Percentiles rank a stretch among this genome's conserved stretches.
phyloP scores from a whole-genome alignment of 2,797 vertebrate genomes.

The Hozukius guyotensis region DNA sequence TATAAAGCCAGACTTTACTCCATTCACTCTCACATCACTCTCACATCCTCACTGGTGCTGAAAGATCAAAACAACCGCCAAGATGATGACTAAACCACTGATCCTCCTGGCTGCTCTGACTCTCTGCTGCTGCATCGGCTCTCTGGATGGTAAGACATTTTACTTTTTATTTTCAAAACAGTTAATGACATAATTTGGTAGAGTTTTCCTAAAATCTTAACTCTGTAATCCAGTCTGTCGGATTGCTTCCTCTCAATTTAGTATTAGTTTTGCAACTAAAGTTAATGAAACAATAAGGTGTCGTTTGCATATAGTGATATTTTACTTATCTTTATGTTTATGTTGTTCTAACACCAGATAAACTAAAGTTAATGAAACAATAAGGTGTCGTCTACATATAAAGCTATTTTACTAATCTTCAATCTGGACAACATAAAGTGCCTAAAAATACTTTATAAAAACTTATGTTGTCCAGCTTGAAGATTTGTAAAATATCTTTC shows the following conservation, averaged over 20 bases:
- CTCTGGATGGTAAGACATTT: conserved; percentile 44
- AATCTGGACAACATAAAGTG: too few relatives aligned
- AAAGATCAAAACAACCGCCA: conserved; percentile 12
- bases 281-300: neutral
- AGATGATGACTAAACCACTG: conserved; percentile 40
- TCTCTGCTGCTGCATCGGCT: conserved; percentile 50
- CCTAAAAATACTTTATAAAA: too few relatives aligned
- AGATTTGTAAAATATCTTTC: too few relatives aligned
- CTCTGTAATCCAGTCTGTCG: neutral
- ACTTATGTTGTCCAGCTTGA: too few relatives aligned
- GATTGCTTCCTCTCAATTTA: neutral
- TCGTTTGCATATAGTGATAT: neutral
- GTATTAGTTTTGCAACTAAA: neutral
- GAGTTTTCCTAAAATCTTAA: neutral
- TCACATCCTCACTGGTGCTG: conserved; percentile 22
- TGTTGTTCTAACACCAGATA: neutral
- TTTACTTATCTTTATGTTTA: neutral
- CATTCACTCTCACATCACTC: conserved; percentile 12
- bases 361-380: neutral
- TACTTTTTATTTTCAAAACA: neutral
- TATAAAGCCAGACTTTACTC: conserved; percentile 31
- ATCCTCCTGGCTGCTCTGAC: conserved; percentile 45
- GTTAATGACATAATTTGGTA: neutral
- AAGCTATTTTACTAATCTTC: neutral
- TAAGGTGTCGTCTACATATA: neutral